Evolutionary conservation across 2,888 invertebrate species (phyloP), one percentile per base, ranked within the genome.

Genomic region (Trichogramma dendrolimi): DNA sequence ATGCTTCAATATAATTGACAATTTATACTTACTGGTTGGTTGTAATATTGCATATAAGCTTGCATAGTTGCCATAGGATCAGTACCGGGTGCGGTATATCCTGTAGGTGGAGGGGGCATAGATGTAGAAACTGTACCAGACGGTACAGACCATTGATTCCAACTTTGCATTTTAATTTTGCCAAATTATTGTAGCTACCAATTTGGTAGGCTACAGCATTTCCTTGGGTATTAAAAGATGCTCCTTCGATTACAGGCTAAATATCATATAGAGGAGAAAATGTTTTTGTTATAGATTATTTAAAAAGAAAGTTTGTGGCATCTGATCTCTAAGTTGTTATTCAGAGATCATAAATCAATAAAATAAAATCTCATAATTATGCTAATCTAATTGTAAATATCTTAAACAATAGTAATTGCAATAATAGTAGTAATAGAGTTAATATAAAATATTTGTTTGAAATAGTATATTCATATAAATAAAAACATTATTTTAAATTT

Each of bases 21-120:
- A 27, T 27, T 27, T 14, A 64, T 73, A 78, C 79, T 77, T 75
- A 79, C 79, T 71, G 79, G 77, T 65, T 79, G 79, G 72, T 73
- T 79, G 70, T 76, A 79, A 71, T 78, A 79, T 71, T 79, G 79
- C 79, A 79, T 75, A 64, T 77, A 78, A 39, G 73, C 71, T 71
- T 79, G 78, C 79, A 79, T 79, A 70, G 74, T 73, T 59, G 78
- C 72, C 75, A 74, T 75, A 59, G 79, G 76, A 69, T 79, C 79
- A 67, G 74, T 69, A 68, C 78, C 78, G 40, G 75, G 65, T 68
- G 74, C 68, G 27, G 68, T 61, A 66, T 74, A 77, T 71, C 76
- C 76, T 71, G 73, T 72, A 65, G 79, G 76, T 64, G 77, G 75
- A 67, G 76, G 79, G n/a, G 79, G 77, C 72, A 77, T 73, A 62